Evolutionary conservation across 2,888 invertebrate species (phyloP), one percentile per base, ranked within the genome.

Genomic region (Pterostichus madidus): DNA sequence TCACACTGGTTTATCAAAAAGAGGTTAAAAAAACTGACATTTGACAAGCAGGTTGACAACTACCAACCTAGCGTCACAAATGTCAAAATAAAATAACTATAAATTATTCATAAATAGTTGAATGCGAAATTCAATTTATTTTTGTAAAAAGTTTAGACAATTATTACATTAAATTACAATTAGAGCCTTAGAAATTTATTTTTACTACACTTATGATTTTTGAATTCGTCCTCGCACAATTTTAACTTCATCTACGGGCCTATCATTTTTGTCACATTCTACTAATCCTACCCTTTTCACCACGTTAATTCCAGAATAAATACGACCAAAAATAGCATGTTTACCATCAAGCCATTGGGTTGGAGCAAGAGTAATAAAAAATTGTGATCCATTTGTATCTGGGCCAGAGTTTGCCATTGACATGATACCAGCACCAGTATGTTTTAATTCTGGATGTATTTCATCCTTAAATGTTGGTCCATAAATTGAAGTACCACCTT

Each of bases 361-460:
- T 0, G 99, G 98, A 0, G 96, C 98, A 84, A 99, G 90, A 0
- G 99, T 98, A 71, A 99, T 97, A 87, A 99, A 99, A 91, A 99
- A 99, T 89, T 99, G 99, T 39, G 98, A 98, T 2, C 99, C 99
- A 90, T 99, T 99, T 5, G 97, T 95, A 88, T 99, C 94, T 0
- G 98, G 98, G 0, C 99, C 99, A 17, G 98, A 96, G 91, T 99
- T 99, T 0, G 99, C 99, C 99, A 99, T 99, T 0, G 98, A 98
- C 46, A 98, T 87, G 83, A 98, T 94, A 0, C 97, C 98, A 24
- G 95, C 94, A 17, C 92, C 99, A n/a, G 98, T 97, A 89, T 99
- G 99, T 89, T 98, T 99, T 80, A 99, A 91, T 85, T 98, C 98
- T 39, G 94, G 92, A 87, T 97, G 95, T 85, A 99, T 96, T 92